Base-by-base conservation (phyloP, 2,797 vertebrate genomes). In the Emys orbicularis region DNA sequence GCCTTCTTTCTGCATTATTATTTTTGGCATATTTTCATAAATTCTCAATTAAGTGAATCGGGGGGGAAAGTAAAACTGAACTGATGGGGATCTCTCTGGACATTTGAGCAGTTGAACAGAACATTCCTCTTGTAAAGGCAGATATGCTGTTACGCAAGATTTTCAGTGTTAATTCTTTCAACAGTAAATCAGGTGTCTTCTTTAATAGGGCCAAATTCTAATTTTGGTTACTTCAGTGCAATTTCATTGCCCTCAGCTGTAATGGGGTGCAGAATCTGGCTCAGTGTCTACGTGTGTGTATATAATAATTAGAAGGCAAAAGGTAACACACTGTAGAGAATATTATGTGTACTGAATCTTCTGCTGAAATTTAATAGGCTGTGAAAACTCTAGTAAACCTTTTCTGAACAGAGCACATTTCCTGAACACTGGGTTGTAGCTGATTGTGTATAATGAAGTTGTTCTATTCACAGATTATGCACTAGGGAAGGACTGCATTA, bases 401-500 rank as follows among this genome's bases (percentile, higher is more conserved):
- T 50, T 56, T 10, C 1, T 4, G 61, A 65, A 0, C 61, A 0
- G 0, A 25, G 65, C 84, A 13, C 2, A 0, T 6, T 8, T 21
- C 37, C 87, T 54, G 80, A 4, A 0, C 1, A 25, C 21, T 0
- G 6, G 41, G 16, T 90, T 41, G 79, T 8, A 0, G 54, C 68
- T 44, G 1, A 31, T 1, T 41, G 1, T 0, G 0, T 54, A 6
- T 16, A 0, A 89, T 84, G 0, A 77, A 1, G 0, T 19, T 34
- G 54, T 49, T 37, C 16, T 93, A 59, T 85, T 19, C 56, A 1
- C 91, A 99, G 99, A 99, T 98, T 99, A 99, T 4, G 99, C 99
- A 0, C 97, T 99, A 77, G 99, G 99, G 21, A 99, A 99, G 96
- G 99, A 99, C 97, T 99, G 99, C 34, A 99, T 99, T 31, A 99